Evolutionary conservation across 2,797 vertebrate species (phyloP), one percentile per base, ranked within the genome.

Genomic region (Argya squamiceps): DNA sequence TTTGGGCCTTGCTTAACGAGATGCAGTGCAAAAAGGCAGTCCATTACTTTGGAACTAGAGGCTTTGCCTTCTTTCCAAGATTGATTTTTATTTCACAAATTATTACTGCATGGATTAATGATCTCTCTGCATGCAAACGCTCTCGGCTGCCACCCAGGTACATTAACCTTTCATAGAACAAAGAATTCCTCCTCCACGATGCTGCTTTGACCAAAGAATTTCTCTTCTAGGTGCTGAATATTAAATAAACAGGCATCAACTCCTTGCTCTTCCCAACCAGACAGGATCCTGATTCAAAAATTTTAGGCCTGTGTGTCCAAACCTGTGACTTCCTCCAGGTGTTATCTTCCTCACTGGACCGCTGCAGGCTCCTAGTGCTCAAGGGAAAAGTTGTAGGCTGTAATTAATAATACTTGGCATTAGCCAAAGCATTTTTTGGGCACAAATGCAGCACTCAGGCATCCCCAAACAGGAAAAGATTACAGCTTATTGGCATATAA

Each of bases 61-160:
- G 94, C 85, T 96, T 97, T 88, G 86, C 93, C 94, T 95, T 71
- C 84, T 88, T 92, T 89, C 88, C 41, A 96, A 98, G 96, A 97
- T 94, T 97, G 96, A 97, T 96, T 96, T 96, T 96, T 93, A 92
- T 94, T 94, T 95, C 94, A 96, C 74, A 86, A 95, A 96, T 96
- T 96, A 96, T 96, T 97, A 89, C 93, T 87, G 86, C 71, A 10
- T 96, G 91, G 96, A 97, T 97, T 98, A 97, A 97, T 95, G 96
- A 98, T 92, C 88, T 84, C 80, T 87, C 84, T 52, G 39, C 90
- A 89, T 73, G 84, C 89, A 92, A 97, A 95, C 37, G 84, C 95
- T 94, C 74, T 96, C 49, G 59, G 84, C 96, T 95, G 83, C 94
- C 60, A 84, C 74, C 74, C 89, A 95, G 87, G 92, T 93, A 39